Conservation (phyloP, 1,140 invertebrate genomes). For the Camponotus vicinus region DNA sequence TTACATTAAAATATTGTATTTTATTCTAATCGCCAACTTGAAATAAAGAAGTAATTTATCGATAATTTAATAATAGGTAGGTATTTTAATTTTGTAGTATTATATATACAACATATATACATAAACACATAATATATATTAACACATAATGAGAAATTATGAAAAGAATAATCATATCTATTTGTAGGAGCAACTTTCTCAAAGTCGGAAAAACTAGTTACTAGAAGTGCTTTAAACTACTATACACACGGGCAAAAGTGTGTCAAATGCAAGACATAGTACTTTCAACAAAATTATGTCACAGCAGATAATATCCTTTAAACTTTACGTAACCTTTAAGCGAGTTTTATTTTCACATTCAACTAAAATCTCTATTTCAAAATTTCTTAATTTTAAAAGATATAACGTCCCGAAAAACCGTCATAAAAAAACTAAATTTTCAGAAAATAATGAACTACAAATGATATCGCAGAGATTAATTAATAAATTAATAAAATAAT, state of each 20-base stretch:
- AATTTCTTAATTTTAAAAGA: not conserved
- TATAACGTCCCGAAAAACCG: not conserved
- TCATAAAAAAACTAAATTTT: not conserved
- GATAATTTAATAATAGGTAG: too few relatives aligned
- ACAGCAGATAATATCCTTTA: not conserved
- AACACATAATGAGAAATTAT: not conserved
- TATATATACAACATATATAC: too few relatives aligned
- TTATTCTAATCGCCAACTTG: too few relatives aligned
- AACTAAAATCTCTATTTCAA: not conserved
- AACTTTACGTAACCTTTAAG: not conserved
- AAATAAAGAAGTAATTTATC: too few relatives aligned
- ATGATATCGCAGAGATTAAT: not conserved
- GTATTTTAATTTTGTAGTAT: too few relatives aligned
- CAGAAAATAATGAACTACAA: not conserved
- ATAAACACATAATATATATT: not conserved
- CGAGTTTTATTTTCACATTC: not conserved
- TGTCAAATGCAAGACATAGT: not conserved
- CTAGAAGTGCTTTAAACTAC: constrained; percentile 6
- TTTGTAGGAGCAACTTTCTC: not conserved
- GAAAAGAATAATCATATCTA: not conserved
- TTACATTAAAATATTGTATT: too few relatives aligned
- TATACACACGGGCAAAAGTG: constrained; percentile 11
- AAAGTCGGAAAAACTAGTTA: constrained; percentile 7
- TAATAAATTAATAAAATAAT: not conserved
- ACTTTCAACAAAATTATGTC: constrained; percentile 29